Percentiles rank a stretch among this genome's conserved stretches.
phyloP scores from a whole-genome alignment of 2,113 vertebrate species.

The Ovis canadensis region DNA sequence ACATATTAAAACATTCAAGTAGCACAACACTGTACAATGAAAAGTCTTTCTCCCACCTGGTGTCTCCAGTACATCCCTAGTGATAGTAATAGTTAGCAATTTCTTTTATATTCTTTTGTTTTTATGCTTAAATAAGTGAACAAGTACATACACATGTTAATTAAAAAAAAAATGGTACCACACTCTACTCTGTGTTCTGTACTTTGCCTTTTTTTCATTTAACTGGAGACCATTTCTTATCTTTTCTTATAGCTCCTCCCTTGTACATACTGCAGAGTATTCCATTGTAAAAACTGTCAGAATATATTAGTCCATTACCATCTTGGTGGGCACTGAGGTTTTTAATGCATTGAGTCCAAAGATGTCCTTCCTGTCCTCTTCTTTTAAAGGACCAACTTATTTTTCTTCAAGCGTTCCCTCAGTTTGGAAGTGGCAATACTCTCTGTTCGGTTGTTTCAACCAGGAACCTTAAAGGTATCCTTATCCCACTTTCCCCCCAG shows the following conservation, averaged over 20 bases:
- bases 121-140: not conserved
- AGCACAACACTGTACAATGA: not conserved
- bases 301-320: not conserved
- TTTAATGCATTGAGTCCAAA: not conserved
- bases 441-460: not conserved
- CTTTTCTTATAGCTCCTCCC: not conserved
- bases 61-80: no score
- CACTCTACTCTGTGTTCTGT: not conserved
- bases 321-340: not conserved
- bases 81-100: no score
- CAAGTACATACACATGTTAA: not conserved
- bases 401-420: not conserved
- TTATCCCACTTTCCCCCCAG: accelerated
- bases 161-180: not conserved
- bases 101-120: not conserved
- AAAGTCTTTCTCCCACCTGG: not conserved
- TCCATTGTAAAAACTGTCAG: not conserved
- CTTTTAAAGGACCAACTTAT: not conserved
- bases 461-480: not conserved
- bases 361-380: not conserved
- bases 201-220: not conserved
- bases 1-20: not conserved
- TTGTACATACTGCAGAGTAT: not conserved
- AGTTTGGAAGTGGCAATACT: not conserved
- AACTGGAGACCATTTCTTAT: not conserved